Conservation (phyloP, 2,888 invertebrate species). For the Drosophila histrio region DNA sequence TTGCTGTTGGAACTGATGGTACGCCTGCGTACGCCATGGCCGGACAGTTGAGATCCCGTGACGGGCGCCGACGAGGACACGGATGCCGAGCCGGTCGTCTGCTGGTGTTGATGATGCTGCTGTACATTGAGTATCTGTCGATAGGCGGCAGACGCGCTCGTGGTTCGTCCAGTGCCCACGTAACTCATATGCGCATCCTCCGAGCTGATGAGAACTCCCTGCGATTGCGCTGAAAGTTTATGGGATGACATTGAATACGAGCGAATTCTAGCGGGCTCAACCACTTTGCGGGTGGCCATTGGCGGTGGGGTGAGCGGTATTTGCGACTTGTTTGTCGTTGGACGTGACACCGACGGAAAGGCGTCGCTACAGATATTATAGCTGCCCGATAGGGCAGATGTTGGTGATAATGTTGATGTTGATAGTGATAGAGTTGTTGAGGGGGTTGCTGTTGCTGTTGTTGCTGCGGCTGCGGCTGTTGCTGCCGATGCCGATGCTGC, state of each 20-base stretch:
- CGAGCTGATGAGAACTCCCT: slow-evolving; percentile 1
- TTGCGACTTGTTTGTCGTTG: slow-evolving; percentile 60
- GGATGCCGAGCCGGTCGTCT: slow-evolving; percentile 54
- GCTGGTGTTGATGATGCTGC: slow-evolving; percentile 37
- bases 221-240: slow-evolving; percentile 82
- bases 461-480: neutral
- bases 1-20: slow-evolving; percentile 84
- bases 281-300: slow-evolving; percentile 80
- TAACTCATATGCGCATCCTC: slow-evolving; percentile 46
- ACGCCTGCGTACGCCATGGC: slow-evolving; percentile 78
- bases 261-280: slow-evolving; percentile 81
- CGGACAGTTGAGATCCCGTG: slow-evolving; percentile 68
- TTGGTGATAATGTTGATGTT: neutral
- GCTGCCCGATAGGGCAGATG: neutral
- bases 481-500: neutral
- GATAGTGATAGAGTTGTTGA: neutral
- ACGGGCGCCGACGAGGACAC: slow-evolving; percentile 77
- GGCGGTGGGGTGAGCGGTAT: slow-evolving; percentile 83
- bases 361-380: slow-evolving; percentile 12
- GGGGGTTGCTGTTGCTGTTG: neutral
- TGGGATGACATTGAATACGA: slow-evolving; percentile 84
- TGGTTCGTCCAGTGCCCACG: slow-evolving; percentile 12
- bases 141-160: neutral
- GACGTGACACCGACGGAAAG: slow-evolving; percentile 15
- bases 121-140: slow-evolving; percentile 34